These are phyloP conservation scores for Chrysina gloriosa DNA, from an alignment of 2,888 invertebrate genomes.

Conservation along the genomic window DNA sequence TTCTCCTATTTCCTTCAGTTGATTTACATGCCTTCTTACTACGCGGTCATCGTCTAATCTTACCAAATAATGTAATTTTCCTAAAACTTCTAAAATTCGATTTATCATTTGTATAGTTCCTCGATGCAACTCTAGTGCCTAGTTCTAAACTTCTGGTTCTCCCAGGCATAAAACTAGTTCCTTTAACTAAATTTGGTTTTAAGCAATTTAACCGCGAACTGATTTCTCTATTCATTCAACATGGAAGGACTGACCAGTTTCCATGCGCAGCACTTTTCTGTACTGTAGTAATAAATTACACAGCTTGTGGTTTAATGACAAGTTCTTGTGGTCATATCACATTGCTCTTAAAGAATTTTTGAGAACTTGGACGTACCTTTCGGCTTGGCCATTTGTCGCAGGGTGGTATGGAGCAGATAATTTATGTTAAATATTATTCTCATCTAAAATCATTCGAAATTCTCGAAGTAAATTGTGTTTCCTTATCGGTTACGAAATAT, in stretches of 20 bases:
- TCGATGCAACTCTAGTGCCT: no score
- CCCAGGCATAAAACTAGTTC: no score
- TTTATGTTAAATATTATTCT: conserved; percentile 39
- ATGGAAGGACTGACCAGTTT: conserved; percentile 47
- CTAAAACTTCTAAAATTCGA: background rate
- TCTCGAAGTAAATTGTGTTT: conserved; percentile 49
- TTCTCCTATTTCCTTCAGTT: background rate
- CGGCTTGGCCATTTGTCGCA: conserved; percentile 44
- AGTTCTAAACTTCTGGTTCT: no score
- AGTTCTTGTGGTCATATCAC: background rate
- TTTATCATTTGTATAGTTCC: background rate
- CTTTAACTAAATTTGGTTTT: no score
- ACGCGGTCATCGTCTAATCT: background rate
- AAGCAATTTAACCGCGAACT: no score
- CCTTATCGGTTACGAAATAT: conserved; percentile 51
- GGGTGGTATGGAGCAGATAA: conserved; percentile 41
- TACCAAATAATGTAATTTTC: conserved; percentile 20
- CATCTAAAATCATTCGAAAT: conserved; percentile 39
- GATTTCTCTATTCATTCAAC: conserved; percentile 46
- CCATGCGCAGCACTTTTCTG: conserved; percentile 38
- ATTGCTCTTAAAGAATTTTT: background rate
- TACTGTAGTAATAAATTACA: conserved; percentile 24
- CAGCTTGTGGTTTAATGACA: background rate
- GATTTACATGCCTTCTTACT: background rate
- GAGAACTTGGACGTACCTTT: conserved; percentile 42